These are phyloP conservation scores for Empidonax traillii DNA, from an alignment of 2,113 vertebrate genomes.

Conservation along the genomic window DNA sequence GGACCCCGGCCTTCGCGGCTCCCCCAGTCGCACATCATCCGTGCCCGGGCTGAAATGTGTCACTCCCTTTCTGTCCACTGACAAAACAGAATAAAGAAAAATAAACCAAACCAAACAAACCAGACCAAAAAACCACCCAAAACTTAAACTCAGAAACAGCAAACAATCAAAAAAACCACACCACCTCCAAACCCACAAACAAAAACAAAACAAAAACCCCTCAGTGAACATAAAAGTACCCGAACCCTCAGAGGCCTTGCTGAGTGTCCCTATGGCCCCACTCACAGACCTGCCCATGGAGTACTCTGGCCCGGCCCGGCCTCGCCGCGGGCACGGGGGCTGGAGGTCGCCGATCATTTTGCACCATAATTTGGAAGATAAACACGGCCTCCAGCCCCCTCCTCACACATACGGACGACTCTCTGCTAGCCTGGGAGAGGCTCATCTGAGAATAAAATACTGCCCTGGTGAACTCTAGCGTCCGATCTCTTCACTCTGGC, in stretches of 20 bases:
- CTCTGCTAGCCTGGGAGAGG: neutral
- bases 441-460: neutral
- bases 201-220: neutral
- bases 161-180: neutral
- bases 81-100: neutral
- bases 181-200: neutral
- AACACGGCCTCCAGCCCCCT: neutral
- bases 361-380: neutral
- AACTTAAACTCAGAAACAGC: neutral
- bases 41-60: neutral
- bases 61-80: neutral
- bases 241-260: fast-evolving
- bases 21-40: neutral
- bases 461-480: neutral
- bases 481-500: fast-evolving
- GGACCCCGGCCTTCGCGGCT: neutral
- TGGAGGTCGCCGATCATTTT: neutral
- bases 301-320: neutral
- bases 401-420: neutral
- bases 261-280: neutral
- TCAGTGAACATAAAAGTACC: neutral
- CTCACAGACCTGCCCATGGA: neutral
- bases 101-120: neutral
- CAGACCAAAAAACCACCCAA: neutral
- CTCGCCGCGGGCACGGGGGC: too few relatives aligned